Evolutionary conservation across 2,888 invertebrate species (phyloP), one percentile per base, ranked within the genome.

Genomic region (Caenorhabditis zanzibari): DNA sequence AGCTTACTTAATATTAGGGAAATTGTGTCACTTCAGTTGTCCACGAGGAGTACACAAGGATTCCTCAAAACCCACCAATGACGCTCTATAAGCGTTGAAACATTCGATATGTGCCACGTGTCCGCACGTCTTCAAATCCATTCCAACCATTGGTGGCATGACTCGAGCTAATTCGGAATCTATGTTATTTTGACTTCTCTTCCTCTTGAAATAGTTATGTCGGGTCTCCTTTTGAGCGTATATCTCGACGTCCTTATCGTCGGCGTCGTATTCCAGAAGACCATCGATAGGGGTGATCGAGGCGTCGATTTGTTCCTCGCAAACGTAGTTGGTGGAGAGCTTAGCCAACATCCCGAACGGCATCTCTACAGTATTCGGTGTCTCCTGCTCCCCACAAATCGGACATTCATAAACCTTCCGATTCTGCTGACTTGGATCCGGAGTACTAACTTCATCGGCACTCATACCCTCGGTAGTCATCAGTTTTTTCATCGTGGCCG

Each of bases 61-160:
- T 2, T 24, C 24, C 9, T 26, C 14, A 7, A 52, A 52, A 24
- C 54, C 4, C 19, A 81, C 81, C 61, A 84, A 94, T 41, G 97
- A 96, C 90, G 95, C 95, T 90, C 97, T 94, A 94, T 98, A 99
- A 0, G 96, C 95, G 92, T 95, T 95, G 91, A 97, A 95, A 93
- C 99, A 99, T 92, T 96, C 96, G 90, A 97, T 94, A 94, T 99
- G 98, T 81, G 98, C 95, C 93, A 97, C 96, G 94, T 99, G 99
- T 0, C 98, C 98, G 94, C 98, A 98, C 1, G 97, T 96, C 93
- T 96, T 96, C 71, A 96, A 96, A 93, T 96, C 96, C 71, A 97
- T 96, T 72, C 97, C 97, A 85, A 66, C 44, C 16, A 49, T 0
- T 1, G 82, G 73, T 0, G 81, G 54, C 2, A 26, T 14, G 26